Evolutionary conservation across 2,113 vertebrate genomes (phyloP).

Genomic region (Tyrannus savana): DNA sequence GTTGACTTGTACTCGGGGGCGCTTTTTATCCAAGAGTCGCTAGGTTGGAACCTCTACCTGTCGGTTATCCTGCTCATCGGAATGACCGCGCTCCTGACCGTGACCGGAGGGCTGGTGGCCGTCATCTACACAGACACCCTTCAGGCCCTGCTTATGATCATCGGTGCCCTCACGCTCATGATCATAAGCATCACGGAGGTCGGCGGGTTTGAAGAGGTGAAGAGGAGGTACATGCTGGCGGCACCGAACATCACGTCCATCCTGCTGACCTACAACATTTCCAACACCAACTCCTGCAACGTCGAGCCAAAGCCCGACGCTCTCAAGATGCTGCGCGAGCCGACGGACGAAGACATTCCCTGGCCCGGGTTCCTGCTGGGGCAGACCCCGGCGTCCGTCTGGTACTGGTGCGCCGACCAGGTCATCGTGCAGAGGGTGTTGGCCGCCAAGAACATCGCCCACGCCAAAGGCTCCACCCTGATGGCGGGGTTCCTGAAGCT

Average conservation of each 20-base stretch:
- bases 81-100: slow-evolving; percentile 93
- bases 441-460: slow-evolving; percentile 93
- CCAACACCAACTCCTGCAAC: slow-evolving; percentile 86
- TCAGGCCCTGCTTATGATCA: slow-evolving; percentile 95
- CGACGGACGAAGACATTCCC: slow-evolving; percentile 93
- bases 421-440: slow-evolving; percentile 97
- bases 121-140: slow-evolving; percentile 97
- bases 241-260: slow-evolving; percentile 91
- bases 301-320: slow-evolving; percentile 89
- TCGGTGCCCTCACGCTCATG: slow-evolving; percentile 92
- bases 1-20: slow-evolving; percentile 98
- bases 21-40: slow-evolving; percentile 96
- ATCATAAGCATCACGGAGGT: slow-evolving; percentile 88
- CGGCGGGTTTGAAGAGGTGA: slow-evolving; percentile 92
- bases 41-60: slow-evolving; percentile 97
- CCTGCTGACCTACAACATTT: slow-evolving; percentile 84
- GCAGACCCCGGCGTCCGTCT: slow-evolving; percentile 97
- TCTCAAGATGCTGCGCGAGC: slow-evolving; percentile 86
- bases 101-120: slow-evolving; percentile 94
- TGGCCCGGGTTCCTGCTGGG: slow-evolving; percentile 97
- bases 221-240: slow-evolving; percentile 92
- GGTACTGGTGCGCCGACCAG: slow-evolving; percentile 99
- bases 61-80: slow-evolving; percentile 92
- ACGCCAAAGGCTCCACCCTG: slow-evolving; percentile 94
- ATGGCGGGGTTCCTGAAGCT: slow-evolving; percentile 97